Evolutionary conservation across 2,797 vertebrate species (phyloP).

Genomic region (Lithobates pipiens): DNA sequence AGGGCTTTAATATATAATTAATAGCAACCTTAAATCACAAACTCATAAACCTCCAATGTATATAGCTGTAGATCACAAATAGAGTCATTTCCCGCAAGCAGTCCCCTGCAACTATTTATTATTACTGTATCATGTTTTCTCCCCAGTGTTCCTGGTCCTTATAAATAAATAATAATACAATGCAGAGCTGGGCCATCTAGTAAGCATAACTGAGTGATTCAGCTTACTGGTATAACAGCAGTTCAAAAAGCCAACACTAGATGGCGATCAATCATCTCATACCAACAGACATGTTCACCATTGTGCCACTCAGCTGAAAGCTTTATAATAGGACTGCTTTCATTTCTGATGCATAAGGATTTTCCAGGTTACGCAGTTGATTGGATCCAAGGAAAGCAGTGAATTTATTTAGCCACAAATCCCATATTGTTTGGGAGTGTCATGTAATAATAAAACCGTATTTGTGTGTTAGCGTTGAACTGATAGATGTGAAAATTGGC

Average conservation of each 20-base stretch:
- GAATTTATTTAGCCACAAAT: no score
- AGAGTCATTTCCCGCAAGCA: background rate
- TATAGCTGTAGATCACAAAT: background rate
- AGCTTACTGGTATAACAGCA: background rate
- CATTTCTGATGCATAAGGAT: no score
- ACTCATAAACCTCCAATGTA: background rate
- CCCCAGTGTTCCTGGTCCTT: conserved; percentile 68
- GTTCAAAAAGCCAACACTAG: background rate
- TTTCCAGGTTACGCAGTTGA: no score
- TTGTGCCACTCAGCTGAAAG: no score
- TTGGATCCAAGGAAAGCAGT: no score
- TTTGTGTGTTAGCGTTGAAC: no score
- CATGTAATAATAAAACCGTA: no score
- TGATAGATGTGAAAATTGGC: no score
- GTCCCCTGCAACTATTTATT: background rate
- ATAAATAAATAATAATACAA: conserved; percentile 22
- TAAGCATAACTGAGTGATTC: background rate
- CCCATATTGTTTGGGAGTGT: no score
- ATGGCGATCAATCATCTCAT: background rate
- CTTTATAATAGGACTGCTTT: no score
- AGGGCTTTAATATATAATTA: background rate
- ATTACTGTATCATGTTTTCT: conserved; percentile 43
- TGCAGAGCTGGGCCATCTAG: background rate
- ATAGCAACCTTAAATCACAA: background rate
- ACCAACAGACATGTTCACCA: background rate